phyloP scores from a whole-genome alignment of 2,888 invertebrate genomes.

The Conops quadrifasciatus region DNA sequence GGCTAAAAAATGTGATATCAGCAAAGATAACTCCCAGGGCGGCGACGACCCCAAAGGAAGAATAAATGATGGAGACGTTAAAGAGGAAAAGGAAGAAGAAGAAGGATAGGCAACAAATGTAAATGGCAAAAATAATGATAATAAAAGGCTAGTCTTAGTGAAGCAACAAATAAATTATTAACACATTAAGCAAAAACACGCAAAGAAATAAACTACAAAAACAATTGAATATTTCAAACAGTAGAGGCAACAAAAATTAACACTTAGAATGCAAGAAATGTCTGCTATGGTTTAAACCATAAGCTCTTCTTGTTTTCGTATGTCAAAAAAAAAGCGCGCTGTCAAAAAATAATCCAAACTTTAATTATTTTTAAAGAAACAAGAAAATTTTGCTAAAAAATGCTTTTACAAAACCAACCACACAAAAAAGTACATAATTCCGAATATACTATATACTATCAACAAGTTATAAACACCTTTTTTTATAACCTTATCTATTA shows the following conservation, averaged over 20 bases:
- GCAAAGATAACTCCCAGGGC: constrained; percentile 60
- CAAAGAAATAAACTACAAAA: constrained; percentile 33
- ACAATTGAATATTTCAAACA: constrained; percentile 38
- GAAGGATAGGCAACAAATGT: constrained; percentile 39
- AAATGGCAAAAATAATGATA: constrained; percentile 37
- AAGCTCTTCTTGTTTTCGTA: neutral
- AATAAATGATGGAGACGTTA: constrained; percentile 62
- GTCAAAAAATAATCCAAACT: constrained; percentile 37
- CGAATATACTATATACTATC: constrained; percentile 47
- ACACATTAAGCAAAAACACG: constrained; percentile 35
- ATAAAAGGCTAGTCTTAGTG: constrained; percentile 40
- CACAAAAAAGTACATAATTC: constrained; percentile 42
- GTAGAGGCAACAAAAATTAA: constrained; percentile 39
- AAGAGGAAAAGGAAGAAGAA: constrained; percentile 62
- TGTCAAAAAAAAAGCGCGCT: constrained; percentile 1
- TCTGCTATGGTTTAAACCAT: neutral
- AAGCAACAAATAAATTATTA: constrained; percentile 31
- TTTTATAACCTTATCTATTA: constrained; percentile 39
- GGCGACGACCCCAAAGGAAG: constrained; percentile 49
- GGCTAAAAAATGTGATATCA: constrained; percentile 65
- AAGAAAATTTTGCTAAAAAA: constrained; percentile 55
- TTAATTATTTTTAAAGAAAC: constrained; percentile 48
- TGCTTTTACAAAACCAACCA: constrained; percentile 56
- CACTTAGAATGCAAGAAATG: constrained; percentile 5
- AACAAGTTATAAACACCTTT: constrained; percentile 50